phyloP scores from a whole-genome alignment of 2,797 vertebrate genomes.

The Channallabes apus region DNA sequence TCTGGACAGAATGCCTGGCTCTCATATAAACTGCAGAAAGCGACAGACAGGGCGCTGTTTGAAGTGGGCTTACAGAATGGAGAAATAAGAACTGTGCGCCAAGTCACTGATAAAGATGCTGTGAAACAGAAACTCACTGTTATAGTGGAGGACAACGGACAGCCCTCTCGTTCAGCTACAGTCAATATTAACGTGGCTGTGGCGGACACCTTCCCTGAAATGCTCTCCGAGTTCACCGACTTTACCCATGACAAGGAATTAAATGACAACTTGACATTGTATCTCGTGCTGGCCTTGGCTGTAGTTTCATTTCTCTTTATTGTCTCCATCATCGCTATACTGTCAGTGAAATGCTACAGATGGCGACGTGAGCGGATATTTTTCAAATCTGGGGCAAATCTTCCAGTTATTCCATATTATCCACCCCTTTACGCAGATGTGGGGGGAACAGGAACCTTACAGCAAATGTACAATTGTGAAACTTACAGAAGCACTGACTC shows the following conservation, averaged over 20 bases:
- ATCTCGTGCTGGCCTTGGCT: too few relatives aligned
- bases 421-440: conserved; percentile 37
- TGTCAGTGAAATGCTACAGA: conserved; percentile 55
- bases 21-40: conserved; percentile 77
- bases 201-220: too few relatives aligned
- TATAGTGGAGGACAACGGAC: conserved; percentile 75
- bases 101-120: conserved; percentile 45
- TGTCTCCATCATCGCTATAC: too few relatives aligned
- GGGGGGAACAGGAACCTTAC: conserved; percentile 26
- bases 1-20: conserved; percentile 80
- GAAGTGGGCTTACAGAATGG: conserved; percentile 78
- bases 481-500: conserved; percentile 49
- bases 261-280: too few relatives aligned
- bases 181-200: too few relatives aligned
- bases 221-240: too few relatives aligned
- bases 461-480: conserved; percentile 38
- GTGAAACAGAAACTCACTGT: conserved; percentile 62
- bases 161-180: conserved; percentile 53
- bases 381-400: conserved; percentile 52
- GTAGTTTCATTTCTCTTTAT: too few relatives aligned
- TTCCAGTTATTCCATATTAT: conserved; percentile 60
- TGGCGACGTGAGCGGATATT: conserved; percentile 33
- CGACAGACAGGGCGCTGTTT: conserved; percentile 78
- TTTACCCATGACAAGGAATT: too few relatives aligned
- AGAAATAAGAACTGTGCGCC: conserved; percentile 71